Conservation (phyloP, 2,113 vertebrate species). For the Tautogolabrus adspersus region DNA sequence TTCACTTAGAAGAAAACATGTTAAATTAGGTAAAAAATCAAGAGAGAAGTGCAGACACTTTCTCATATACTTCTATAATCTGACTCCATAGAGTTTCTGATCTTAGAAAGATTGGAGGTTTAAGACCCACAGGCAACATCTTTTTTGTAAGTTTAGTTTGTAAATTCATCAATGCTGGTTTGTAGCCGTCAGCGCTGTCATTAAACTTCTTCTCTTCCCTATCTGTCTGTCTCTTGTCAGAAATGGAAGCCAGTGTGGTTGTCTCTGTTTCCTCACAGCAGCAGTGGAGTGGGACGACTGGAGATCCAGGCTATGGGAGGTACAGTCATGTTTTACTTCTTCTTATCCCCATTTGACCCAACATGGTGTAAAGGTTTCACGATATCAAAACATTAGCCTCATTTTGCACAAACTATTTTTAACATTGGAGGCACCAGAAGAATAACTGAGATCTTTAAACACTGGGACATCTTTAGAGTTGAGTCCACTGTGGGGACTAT, state of each 20-base stretch:
- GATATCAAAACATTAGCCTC: neutral
- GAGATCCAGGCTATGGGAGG: slow-evolving; percentile 87
- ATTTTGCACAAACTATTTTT: no score
- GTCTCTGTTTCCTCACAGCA: slow-evolving; percentile 86
- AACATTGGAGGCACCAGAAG: no score
- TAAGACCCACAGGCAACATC: no score
- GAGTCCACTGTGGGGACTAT: no score
- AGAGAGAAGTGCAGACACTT: no score
- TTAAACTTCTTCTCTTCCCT: neutral
- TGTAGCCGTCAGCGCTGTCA: neutral
- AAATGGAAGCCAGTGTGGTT: slow-evolving; percentile 92
- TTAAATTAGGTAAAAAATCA: no score
- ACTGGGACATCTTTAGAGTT: neutral
- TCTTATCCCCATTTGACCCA: neutral
- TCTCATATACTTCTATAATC: no score
- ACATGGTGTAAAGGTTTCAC: neutral
- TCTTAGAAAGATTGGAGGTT: no score
- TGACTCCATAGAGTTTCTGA: no score
- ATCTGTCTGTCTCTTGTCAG: slow-evolving; percentile 70
- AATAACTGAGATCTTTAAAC: no score
- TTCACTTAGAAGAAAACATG: no score
- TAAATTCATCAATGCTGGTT: neutral
- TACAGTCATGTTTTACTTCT: slow-evolving; percentile 10
- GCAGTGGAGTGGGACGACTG: slow-evolving; percentile 88
- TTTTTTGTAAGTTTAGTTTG: no score